Base-by-base conservation (phyloP, 2,797 vertebrate genomes). In the Myotis findleyi region DNA sequence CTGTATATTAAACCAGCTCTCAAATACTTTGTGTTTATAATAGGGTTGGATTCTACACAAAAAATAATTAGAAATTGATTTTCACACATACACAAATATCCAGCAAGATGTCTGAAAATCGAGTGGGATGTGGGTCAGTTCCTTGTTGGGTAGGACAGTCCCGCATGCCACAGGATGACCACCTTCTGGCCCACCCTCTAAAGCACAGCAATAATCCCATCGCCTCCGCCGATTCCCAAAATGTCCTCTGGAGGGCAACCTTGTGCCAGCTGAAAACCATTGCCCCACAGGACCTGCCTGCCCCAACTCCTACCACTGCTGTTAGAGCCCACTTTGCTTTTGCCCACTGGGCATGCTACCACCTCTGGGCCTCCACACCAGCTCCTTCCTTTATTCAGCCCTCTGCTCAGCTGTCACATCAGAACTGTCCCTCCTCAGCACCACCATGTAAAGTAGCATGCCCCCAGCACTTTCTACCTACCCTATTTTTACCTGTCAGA, bases 51-150 rank as follows among this genome's bases (percentile, higher is more conserved):
- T 57, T 71, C 47, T 36, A 68, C 20, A 18, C 7, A 51, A 38
- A 71, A 88, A 84, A 62, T 71, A 49, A 90, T 84, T 59, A 68
- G 66, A 44, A 94, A 86, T 5, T 10, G 14, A 55, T 69, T 33
- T 87, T 62, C 51, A 76, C 75, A 62, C 75, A 7, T 66, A 57
- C 20, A 87, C 57, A 84, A 66, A 82, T 68, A 73, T 38, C 21
- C 55, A 83, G 80, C 11, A 76, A 75, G 51, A 88, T 2, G 2
- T 64, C 18, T 38, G 62, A 62, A 86, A 53, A 30, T 12, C 6
- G 1, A 47, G 72, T 75, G 66, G 72, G 36, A 81, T 0, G 0
- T 1, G 33, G 66, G 38, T 73, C 81, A 73, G 0, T 53, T 73
- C 55, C 44, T 69, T 25, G 4, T 23, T 44, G 33, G 38, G 57